These are phyloP conservation scores for Dolichotis patagonum DNA, from an alignment of 2,113 vertebrate species.

Conservation along the genomic window DNA sequence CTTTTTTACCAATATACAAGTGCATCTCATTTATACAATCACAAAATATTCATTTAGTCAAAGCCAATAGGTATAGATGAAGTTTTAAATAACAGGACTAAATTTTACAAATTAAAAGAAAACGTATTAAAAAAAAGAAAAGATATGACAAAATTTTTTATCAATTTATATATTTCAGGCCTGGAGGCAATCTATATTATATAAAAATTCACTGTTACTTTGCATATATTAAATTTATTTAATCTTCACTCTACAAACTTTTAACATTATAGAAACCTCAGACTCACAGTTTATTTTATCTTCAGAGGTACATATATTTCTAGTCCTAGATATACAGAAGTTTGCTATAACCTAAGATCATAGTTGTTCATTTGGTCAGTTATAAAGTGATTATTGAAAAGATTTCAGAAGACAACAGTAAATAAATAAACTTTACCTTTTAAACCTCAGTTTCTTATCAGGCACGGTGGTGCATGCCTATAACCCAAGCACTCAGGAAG, in stretches of 20 bases:
- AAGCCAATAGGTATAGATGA: background rate
- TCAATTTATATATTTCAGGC: background rate
- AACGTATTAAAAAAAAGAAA: background rate
- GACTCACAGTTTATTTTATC: background rate
- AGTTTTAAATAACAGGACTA: background rate
- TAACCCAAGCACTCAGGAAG: background rate
- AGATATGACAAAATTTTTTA: background rate
- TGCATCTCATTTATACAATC: background rate
- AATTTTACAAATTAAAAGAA: background rate
- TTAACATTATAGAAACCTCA: background rate
- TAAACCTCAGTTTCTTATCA: background rate
- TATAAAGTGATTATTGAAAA: background rate
- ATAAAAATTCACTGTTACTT: background rate
- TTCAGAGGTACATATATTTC: background rate
- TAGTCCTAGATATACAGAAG: background rate
- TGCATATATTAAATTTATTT: background rate
- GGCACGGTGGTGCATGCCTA: background rate
- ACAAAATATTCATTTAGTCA: background rate
- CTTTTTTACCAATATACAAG: background rate
- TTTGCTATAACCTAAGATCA: background rate
- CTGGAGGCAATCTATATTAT: background rate
- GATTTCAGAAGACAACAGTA: background rate
- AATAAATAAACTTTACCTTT: background rate
- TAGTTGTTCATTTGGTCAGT: background rate
- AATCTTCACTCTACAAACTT: background rate